Evolutionary conservation across 37 sponge, comb jelly and placozoan genomes (phyloP), one percentile per base, ranked within the genome.

Genomic region (Cladorhizidae sp.): DNA sequence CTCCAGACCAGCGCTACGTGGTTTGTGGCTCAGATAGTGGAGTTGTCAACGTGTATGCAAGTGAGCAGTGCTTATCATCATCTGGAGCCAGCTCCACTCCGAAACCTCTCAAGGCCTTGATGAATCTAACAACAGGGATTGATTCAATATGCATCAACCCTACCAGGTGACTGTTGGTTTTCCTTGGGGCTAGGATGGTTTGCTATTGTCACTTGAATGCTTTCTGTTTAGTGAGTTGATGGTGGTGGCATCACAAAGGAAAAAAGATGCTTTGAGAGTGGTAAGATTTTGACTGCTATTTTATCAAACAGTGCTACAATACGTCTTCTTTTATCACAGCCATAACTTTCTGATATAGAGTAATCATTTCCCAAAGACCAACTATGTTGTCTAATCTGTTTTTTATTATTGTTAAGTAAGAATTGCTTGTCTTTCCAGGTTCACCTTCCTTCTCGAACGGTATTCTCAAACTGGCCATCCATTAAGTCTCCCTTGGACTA

Each of bases 391-490:
- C 25, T 28, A 43, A 55, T 17, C 14, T 33, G 29, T 17, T 51
- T 68, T 68, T 64, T 1, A 36, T 26, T 76, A 40, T 2, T 23
- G 14, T 17, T 20, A 20, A 54, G 17, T 54, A 54, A 41, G 9
- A 38, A 8, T 33, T 26, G 12, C n/a, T 35, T 42, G 73, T 68
- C 29, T 63, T 49, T 61, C 9, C 64, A 93, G 94, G 79, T 91
- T 9, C 97, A 96, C 57, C 31, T 91, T 23, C 83, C 89, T n/a
- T 93, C 97, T 0, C 55, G 64, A 40, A 83, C 92, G 11, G 94
- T 96, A 38, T 96, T 91, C 73, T 86, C 87, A 38, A 96, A 96
- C 80, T 96, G 97, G 97, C 97, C 97, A 0, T 62, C 74, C 3
- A 25, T 1, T 0, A 72, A 71, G 21, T 86, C 79, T 26, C 70